Base-by-base conservation (phyloP, 2,888 invertebrate species). In the Plemyria rubiginata region DNA sequence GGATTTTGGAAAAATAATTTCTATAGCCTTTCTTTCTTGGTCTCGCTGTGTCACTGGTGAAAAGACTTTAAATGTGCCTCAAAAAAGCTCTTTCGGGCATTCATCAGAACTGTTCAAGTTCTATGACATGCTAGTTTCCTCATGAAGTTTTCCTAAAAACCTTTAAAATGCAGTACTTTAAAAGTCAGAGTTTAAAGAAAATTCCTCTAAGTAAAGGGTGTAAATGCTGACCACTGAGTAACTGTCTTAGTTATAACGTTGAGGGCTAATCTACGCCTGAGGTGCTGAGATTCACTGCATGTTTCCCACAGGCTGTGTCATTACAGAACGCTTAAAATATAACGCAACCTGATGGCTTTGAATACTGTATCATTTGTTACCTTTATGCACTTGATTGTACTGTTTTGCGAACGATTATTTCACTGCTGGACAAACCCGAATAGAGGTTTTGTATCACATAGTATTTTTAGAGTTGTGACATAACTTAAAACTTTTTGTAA, bases 261-360 rank as follows among this genome's bases (percentile, higher is more conserved):
- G 32, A 52, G 28, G 60, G 49, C 53, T 60, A 64, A 64, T 64
- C 64, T 50, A 16, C 69, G 75, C 68, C 71, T 67, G 67, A 65
- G 65, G 70, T 75, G 74, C 75, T 73, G 62, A 71, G 71, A 79
- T 77, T 73, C 72, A 78, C 70, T 74, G 73, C 77, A 74, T 75
- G 75, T 75, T 68, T 74, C 78, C 86, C 77, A 59, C 70, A 72
- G 84, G 84, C 83, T 68, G 62, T 73, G 65, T 72, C 78, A 83
- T 85, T 81, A 82, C 67, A 70, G 73, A 73, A 70, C 78, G 71
- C 65, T 62, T 67, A 70, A 75, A 78, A 81, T 82, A 61, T 22
- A 66, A 60, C 58, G 60, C 56, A 43, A 51, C 22, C 22, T 22
- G 36, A 60, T 55, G 32, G 48, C 49, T 40, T 45, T 48, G 58